phyloP scores from a whole-genome alignment of 2,888 invertebrate genomes.

The Glaucopsyche alexis region DNA sequence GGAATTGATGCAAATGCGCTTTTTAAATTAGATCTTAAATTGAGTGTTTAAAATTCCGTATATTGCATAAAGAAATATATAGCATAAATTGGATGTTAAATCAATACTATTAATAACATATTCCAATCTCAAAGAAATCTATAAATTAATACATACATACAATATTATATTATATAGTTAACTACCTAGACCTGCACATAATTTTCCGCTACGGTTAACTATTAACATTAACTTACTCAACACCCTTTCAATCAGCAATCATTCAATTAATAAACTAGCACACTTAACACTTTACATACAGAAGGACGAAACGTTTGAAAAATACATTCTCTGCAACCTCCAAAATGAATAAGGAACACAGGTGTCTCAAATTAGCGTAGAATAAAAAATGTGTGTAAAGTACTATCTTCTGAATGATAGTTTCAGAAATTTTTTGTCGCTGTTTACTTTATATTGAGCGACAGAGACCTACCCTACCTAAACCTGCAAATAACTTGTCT shows the following conservation, averaged over 20 bases:
- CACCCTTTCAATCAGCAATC: not conserved
- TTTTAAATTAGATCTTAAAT: too few relatives aligned
- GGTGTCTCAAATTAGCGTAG: not conserved
- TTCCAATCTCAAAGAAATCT: not conserved
- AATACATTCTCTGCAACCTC: not conserved
- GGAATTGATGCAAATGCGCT: not conserved
- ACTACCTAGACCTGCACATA: not conserved
- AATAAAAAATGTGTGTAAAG: not conserved
- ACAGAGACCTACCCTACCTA: too few relatives aligned
- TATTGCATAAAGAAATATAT: not conserved
- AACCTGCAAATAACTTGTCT: too few relatives aligned
- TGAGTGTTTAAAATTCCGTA: too few relatives aligned
- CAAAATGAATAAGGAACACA: not conserved
- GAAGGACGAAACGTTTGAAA: not conserved
- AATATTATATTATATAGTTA: not conserved
- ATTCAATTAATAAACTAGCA: not conserved
- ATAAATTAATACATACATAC: not conserved
- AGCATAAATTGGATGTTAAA: not conserved
- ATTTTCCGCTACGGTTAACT: constrained; percentile 3
- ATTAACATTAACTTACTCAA: constrained; percentile 8
- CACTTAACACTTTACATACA: not conserved
- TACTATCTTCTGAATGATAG: not conserved
- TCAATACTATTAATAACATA: not conserved
- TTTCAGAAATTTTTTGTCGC: too few relatives aligned
- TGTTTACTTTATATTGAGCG: too few relatives aligned